Base-by-base conservation (phyloP, 2,888 invertebrate species). In the Drosophila mettleri region DNA sequence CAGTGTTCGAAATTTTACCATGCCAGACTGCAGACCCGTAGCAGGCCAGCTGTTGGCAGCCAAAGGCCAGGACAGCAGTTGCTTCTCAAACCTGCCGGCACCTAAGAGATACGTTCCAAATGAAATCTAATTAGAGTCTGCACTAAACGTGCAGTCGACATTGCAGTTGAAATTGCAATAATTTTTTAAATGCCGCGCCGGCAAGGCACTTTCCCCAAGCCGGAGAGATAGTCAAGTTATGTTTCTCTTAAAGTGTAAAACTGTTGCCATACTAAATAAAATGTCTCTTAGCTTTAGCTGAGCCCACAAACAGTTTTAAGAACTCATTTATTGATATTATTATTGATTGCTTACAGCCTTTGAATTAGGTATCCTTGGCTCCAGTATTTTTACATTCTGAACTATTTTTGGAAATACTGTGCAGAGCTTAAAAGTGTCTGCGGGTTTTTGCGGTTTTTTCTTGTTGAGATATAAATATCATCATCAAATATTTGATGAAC, bases 61-160 rank as follows among this genome's bases (percentile, higher is more conserved):
- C 20, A n/a, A 24, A 22, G 65, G 27, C n/a, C 55, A 59, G 46
- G 62, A 66, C 39, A 66, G 46, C 58, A 67, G 55, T 52, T 58
- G 69, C 38, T 45, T 14, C 45, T 16, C 46, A 16, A 64, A 7
- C 29, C 38, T 36, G 54, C 31, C 46, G 55, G 49, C 45, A 45
- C 45, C 43, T 53, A 53, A 38, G 16, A 60, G 71, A 51, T 67
- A 48, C 48, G 60, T 57, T 67, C 68, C 62, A 75, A 85, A 71
- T 80, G 75, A 83, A 85, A 85, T 85, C 88, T 88, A 88, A 85
- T 85, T 85, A 85, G 80, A 78, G 78, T 61, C 64, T 22, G n/a
- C 46, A 59, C 39, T 66, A 59, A 82, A 76, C 78, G 81, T 83
- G 80, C 80, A 71, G 57, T 31, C 27, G 39, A 34, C 53, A 49